Evolutionary conservation across 2,888 invertebrate species (phyloP), one percentile per base, ranked within the genome.

Genomic region (Xiphydria camelus): DNA sequence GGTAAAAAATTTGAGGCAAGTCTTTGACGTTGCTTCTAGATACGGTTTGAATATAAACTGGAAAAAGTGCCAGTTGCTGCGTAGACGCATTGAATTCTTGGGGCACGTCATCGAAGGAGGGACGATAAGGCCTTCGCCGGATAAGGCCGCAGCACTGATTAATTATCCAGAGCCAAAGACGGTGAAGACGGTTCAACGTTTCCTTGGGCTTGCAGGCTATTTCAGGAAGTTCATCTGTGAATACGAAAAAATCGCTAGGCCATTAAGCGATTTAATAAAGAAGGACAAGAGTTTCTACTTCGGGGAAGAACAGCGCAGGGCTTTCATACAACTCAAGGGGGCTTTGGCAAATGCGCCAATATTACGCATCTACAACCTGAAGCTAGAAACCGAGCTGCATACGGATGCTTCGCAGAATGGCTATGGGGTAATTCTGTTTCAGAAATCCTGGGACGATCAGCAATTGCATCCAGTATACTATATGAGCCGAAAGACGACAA

Each of bases 211-310:
- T 4, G 37, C 47, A 7, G 37, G 47, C 10, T 52, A 46, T 36
- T 54, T 56, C 31, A 22, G 48, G 34, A 50, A 50, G 21, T 55
- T 49, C 25, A 46, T 57, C 10, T 5, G 14, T 19, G 22, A 35
- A 4, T 52, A 45, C 29, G 26, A 52, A 2, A 20, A 25, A 7
- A 45, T 44, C 5, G 46, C 49, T 10, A 33, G 39, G 14, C 49
- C 55, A 3, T 26, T 56, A 22, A 45, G 45, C 18, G 41, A 49
- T 21, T 36, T 51, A n/a, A 22, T 49, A 6, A 47, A 32, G 29
- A 47, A 47, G 6, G 46, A 40, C 9, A n/a, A 23, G 10, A 12
- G 25, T 9, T 49, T 50, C 33, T 12, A 32, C 1, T 39, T 53
- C 20, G 45, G 45, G 2, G 25, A n/a, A 39, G 25, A 42, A 12